phyloP scores from a whole-genome alignment of 2,113 vertebrate species.

The Gavialis gangeticus region DNA sequence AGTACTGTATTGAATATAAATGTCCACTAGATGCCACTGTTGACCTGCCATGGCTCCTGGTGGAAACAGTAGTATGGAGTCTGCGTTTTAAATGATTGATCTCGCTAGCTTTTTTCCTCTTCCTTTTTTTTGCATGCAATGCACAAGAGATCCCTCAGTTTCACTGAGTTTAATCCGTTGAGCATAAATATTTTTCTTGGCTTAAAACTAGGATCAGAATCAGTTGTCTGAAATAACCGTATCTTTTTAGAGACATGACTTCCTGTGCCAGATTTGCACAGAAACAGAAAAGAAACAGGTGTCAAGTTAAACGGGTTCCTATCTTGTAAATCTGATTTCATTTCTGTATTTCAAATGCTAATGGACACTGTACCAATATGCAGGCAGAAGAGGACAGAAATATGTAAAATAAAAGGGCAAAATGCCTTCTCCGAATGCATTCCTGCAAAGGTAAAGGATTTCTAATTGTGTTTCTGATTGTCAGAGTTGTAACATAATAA shows the following conservation, averaged over 20 bases:
- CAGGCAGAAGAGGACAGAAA: not conserved
- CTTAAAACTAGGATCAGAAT: conserved; percentile 26
- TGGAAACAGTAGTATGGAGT: not conserved
- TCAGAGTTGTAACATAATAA: not conserved
- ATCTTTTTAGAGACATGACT: not conserved
- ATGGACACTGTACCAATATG: not conserved
- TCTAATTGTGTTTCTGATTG: not conserved
- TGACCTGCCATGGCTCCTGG: not conserved
- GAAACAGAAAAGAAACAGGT: not conserved
- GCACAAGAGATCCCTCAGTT: not conserved
- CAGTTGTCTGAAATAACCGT: not conserved
- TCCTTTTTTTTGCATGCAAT: not conserved
- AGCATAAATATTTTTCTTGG: not conserved
- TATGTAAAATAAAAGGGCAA: not conserved
- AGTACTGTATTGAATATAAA: not conserved
- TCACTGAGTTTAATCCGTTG: not conserved
- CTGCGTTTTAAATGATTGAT: not conserved
- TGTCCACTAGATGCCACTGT: conserved; percentile 75
- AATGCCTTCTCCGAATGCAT: not conserved
- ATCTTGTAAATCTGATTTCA: accelerated
- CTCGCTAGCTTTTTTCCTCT: not conserved
- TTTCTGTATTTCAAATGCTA: not conserved
- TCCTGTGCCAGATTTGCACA: not conserved
- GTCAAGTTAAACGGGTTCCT: not conserved
- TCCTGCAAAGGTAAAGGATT: not conserved